phyloP scores from a whole-genome alignment of 2,888 invertebrate species.

The Polydrusus tereticollis region DNA sequence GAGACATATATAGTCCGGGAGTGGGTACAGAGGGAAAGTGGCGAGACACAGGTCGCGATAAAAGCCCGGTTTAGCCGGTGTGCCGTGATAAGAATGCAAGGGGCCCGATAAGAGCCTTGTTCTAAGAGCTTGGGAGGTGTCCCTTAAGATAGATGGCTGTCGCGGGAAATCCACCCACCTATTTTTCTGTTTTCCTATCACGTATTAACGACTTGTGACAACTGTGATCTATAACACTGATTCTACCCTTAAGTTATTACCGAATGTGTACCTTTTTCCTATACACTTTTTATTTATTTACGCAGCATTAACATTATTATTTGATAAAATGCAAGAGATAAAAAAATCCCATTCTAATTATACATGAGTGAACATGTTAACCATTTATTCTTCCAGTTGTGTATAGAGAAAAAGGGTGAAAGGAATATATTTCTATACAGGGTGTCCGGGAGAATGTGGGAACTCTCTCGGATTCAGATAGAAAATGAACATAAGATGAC shows the following conservation, averaged over 20 bases:
- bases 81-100: conserved; percentile 67
- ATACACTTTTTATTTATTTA: background rate
- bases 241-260: conserved; percentile 51
- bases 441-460: no score
- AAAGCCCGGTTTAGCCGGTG: conserved; percentile 60
- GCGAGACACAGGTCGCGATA: conserved; percentile 65
- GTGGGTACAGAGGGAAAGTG: conserved; percentile 48
- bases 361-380: no score
- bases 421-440: no score
- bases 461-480: no score
- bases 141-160: conserved; percentile 68
- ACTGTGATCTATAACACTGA: conserved; percentile 68
- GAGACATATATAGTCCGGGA: conserved; percentile 58
- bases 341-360: no score
- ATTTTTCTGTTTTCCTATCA: conserved; percentile 63
- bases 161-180: conserved; percentile 68
- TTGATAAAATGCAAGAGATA: background rate
- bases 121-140: conserved; percentile 67
- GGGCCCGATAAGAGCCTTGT: conserved; percentile 63
- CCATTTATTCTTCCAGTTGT: no score
- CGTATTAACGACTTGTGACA: conserved; percentile 67
- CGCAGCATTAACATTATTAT: background rate
- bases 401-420: no score
- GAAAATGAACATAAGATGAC: no score
- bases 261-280: conserved; percentile 7